Percentiles rank a stretch among this genome's conserved stretches.
Evolutionary conservation across 1,140 invertebrate genomes (phyloP).

Genomic region (Drosophila kurseongensis): DNA sequence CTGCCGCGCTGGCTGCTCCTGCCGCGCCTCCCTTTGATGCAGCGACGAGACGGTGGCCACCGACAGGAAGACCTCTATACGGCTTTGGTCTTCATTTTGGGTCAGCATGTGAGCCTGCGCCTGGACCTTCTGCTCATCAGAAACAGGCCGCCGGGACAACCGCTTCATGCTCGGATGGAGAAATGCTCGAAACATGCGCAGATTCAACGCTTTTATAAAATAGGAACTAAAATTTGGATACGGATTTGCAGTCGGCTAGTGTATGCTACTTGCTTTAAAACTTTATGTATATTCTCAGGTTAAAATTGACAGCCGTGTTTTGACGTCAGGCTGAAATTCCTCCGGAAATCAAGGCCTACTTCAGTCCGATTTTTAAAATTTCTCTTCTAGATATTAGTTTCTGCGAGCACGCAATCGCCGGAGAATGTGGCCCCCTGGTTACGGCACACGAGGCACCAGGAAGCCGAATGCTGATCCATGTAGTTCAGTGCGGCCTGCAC

Average conservation of each 20-base stretch:
- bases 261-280: constrained; percentile 2
- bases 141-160: constrained; percentile 3
- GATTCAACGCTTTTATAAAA: constrained; percentile 2
- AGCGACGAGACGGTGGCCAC: not conserved
- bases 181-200: not conserved
- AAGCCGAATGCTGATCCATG: no score
- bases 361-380: no score
- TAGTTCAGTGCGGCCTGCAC: no score
- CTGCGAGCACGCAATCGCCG: no score
- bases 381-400: no score
- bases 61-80: not conserved
- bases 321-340: not conserved
- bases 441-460: no score
- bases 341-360: not conserved
- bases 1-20: not conserved
- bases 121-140: constrained; percentile 8
- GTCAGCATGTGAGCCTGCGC: not conserved
- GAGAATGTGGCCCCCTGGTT: no score
- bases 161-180: constrained; percentile 1
- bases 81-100: not conserved
- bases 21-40: not conserved
- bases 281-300: not conserved
- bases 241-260: not conserved
- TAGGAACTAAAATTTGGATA: constrained; percentile 3
- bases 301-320: not conserved